Conservation (phyloP, 2,888 invertebrate genomes). For the Philereme transversata region DNA sequence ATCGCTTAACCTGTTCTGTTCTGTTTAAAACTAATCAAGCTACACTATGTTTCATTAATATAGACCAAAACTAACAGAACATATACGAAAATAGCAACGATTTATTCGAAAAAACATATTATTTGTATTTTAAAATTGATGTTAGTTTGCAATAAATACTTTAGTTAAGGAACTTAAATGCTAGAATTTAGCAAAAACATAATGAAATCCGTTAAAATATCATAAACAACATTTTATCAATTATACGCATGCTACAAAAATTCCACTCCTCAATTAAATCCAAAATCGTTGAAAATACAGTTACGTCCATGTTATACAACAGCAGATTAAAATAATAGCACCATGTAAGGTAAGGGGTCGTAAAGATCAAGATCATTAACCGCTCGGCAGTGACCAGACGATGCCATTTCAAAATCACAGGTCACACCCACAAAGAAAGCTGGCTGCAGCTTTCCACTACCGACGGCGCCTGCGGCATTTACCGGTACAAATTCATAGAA, state of each 20-base stretch:
- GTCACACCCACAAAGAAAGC: slow-evolving; percentile 29
- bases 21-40: no score
- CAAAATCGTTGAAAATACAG: neutral
- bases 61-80: no score
- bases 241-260: slow-evolving; percentile 12
- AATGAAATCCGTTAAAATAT: slow-evolving; percentile 5
- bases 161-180: slow-evolving; percentile 17
- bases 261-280: slow-evolving; percentile 6
- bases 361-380: slow-evolving; percentile 59
- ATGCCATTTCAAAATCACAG: slow-evolving; percentile 51
- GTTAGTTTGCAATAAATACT: slow-evolving; percentile 9
- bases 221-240: slow-evolving; percentile 9
- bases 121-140: slow-evolving; percentile 8
- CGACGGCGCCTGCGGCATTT: neutral
- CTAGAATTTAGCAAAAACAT: slow-evolving; percentile 11
- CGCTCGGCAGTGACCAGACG: slow-evolving; percentile 46
- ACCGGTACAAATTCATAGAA: neutral
- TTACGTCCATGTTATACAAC: slow-evolving; percentile 27
- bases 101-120: slow-evolving; percentile 1
- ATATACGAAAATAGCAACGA: neutral
- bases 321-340: slow-evolving; percentile 8
- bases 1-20: no score
- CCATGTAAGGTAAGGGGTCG: slow-evolving; percentile 30
- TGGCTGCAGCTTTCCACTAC: neutral
- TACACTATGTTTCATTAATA: no score